Base-by-base conservation (phyloP, 2,797 vertebrate genomes). In the Cryptoprocta ferox region DNA sequence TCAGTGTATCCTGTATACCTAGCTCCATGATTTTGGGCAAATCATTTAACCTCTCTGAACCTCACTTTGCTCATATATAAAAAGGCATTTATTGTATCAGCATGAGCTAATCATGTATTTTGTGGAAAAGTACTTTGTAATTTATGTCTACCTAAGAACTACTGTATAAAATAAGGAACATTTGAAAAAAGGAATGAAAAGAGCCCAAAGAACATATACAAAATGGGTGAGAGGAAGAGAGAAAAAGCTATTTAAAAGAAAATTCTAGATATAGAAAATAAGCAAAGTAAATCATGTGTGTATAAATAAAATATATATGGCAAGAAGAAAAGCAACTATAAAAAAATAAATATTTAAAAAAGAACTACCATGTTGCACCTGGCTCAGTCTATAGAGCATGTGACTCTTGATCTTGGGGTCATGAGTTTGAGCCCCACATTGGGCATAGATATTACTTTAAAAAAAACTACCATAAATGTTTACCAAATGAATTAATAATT, bases 11-110 rank as follows among this genome's bases (percentile, higher is more conserved):
- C 18, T 73, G 59, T 32, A 9, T 32, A 21, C 21, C 3, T 18
- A 73, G 16, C 32, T 50, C 39, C 35, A 9, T 56, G 61, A 48
- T 37, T 32, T 56, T 83, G 37, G 86, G n/a, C 7, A 28, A 89
- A 24, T 63, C 48, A 45, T 91, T 70, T 75, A 45, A 37, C 37
- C 37, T 87, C 32, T 79, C 48, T 35, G 48, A 91, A 45, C 48
- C 37, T 95, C 75, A 85, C 42, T 90, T 96, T 80, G 56, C 59
- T 95, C 71, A 83, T 86, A 73, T 96, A 73, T 89, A 65, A 92
- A 95, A 88, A 85, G 73, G 68, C 53, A 61, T n/a, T 39, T 63
- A 45, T 78, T 81, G 30, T 73, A 75, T 53, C 48, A 61, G n/a
- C 12, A 32, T 35, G 18, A 48, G 5, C 35, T 80, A 39, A 59